Percentiles rank a stretch among this genome's conserved stretches.
These are phyloP conservation scores for Orientallactaga bullata DNA, from an alignment of 2,113 vertebrate species.

Conservation along the genomic window DNA sequence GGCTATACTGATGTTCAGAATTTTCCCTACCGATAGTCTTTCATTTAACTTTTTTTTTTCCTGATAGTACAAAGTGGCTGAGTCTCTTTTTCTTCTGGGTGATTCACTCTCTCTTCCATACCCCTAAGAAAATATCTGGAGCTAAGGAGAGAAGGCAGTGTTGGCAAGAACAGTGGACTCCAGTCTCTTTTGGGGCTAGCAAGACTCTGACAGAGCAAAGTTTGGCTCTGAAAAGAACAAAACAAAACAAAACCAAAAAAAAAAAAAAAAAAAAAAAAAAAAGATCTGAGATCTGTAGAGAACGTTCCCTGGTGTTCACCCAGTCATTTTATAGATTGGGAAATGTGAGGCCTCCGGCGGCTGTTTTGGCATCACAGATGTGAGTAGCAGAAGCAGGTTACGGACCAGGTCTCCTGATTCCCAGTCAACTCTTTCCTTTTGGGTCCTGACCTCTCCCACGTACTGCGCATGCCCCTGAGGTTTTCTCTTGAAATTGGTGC, in stretches of 20 bases:
- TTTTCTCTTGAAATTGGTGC: background rate
- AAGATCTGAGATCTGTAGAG: conserved; percentile 25
- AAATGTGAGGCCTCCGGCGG: conserved; percentile 23
- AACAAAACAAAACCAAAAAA: background rate
- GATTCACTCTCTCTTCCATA: background rate
- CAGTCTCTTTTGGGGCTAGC: conserved; percentile 14
- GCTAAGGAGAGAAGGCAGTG: background rate
- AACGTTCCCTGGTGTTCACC: background rate
- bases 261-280: background rate
- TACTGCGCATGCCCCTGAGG: background rate
- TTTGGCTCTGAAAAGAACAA: conserved; percentile 24
- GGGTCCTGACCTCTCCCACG: background rate
- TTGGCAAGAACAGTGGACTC: background rate
- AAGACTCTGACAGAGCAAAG: background rate
- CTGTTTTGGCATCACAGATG: background rate
- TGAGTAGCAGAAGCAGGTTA: background rate
- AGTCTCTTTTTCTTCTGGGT: conserved; percentile 57
- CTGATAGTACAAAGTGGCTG: background rate
- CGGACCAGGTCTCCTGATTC: background rate
- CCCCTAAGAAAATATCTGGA: conserved; percentile 22
- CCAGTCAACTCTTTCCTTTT: background rate
- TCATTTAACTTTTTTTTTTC: background rate
- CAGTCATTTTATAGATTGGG: conserved; percentile 18
- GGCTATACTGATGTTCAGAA: conserved; percentile 60
- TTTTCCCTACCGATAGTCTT: conserved; percentile 19